Evolutionary conservation across 1,140 invertebrate genomes (phyloP).

Genomic region (Chelonus insularis): DNA sequence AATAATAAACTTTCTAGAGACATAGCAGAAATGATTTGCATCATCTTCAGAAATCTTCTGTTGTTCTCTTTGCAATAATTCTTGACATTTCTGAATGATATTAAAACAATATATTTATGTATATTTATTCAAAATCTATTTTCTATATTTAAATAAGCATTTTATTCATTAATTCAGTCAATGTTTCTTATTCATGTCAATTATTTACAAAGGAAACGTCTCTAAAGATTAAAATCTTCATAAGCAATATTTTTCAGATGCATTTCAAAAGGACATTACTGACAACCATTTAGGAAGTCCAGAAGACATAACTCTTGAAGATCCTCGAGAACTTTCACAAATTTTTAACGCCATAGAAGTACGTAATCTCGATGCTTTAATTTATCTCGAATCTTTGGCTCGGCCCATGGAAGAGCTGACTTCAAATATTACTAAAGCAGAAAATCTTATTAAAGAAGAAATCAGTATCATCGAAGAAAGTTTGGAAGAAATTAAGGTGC

Average conservation of each 20-base stretch:
- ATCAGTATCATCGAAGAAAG: constrained; percentile 43
- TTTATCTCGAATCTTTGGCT: constrained; percentile 66
- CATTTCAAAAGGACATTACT: constrained; percentile 57
- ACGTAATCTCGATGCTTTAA: constrained; percentile 68
- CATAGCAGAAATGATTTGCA: no score
- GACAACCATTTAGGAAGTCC: constrained; percentile 47
- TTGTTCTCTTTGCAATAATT: no score
- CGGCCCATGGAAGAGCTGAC: constrained; percentile 61
- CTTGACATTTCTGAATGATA: no score
- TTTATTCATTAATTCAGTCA: no score
- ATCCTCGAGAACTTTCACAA: constrained; percentile 61
- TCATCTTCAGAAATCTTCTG: no score
- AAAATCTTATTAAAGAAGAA: constrained; percentile 48
- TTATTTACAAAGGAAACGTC: no score
- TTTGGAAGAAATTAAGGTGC: constrained; percentile 48
- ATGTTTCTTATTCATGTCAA: no score
- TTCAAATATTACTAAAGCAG: constrained; percentile 51
- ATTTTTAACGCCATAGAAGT: constrained; percentile 65
- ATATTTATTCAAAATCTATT: no score
- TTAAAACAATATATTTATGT: no score
- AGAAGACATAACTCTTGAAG: constrained; percentile 62
- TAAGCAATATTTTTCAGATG: constrained; percentile 36
- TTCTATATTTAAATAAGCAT: no score
- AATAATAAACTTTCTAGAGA: no score
- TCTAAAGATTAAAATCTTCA: no score